Percentiles rank a stretch among this genome's conserved stretches.
Conservation (phyloP, 2,113 vertebrate genomes). For the Melanerpes aurifrons region DNA sequence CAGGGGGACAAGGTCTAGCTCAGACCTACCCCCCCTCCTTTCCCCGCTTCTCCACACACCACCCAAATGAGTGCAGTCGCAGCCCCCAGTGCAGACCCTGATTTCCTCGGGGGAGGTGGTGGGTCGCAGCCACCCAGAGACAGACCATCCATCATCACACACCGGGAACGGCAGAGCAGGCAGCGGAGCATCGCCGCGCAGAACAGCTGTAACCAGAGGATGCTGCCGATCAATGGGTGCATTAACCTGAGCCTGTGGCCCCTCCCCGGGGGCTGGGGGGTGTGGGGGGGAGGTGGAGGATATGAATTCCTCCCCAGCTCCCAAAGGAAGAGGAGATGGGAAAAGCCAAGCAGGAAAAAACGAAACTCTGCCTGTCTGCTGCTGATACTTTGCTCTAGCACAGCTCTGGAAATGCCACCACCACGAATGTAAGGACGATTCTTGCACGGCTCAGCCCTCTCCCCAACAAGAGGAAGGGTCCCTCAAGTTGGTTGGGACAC, state of each 20-base stretch:
- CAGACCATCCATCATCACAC: not conserved
- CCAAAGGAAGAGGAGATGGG: not conserved
- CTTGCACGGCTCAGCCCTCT: fast-evolving
- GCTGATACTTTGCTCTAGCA: fast-evolving
- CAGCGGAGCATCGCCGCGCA: fast-evolving
- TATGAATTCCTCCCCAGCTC: not conserved
- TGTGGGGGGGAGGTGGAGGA: fast-evolving
- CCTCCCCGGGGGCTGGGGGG: fast-evolving
- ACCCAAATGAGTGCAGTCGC: not conserved
- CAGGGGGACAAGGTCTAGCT: too few species aligned
- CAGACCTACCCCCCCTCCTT: too few species aligned
- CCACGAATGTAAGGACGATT: fast-evolving
- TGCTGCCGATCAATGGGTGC: not conserved
- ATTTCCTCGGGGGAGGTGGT: fast-evolving
- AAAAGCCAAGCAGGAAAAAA: not conserved
- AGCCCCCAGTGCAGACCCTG: not conserved
- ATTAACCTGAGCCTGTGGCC: not conserved
- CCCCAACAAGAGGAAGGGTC: not conserved
- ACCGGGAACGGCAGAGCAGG: fast-evolving
- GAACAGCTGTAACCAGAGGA: not conserved
- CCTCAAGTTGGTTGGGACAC: not conserved
- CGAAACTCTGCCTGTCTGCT: not conserved
- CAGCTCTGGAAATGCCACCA: not conserved
- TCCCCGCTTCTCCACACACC: fast-evolving
- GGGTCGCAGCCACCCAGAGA: not conserved